Evolutionary conservation across 2,888 invertebrate genomes (phyloP), one percentile per base, ranked within the genome.

Genomic region (Ophion ventricosus): DNA sequence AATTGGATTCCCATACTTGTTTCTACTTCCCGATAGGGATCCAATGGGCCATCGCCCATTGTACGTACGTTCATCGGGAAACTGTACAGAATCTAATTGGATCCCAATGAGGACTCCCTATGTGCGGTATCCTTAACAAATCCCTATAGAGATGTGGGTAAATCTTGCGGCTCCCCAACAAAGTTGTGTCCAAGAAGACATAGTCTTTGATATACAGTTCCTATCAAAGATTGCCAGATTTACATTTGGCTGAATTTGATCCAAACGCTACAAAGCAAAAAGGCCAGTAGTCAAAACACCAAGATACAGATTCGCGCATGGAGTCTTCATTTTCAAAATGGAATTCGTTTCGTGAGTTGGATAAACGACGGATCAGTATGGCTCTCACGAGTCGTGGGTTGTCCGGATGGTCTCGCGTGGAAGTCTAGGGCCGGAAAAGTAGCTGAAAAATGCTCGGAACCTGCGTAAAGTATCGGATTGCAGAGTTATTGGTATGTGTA

Each of bases 391-490:
- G 35, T 35, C 35, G 8, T 35, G 35, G 4, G 35, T n/a, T 73
- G 23, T 26, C 25, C 11, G 11, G 11, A 23, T 59, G 8, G 8
- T 14, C 23, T 20, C 2, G 14, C n/a, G 3, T 35, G 17, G 17
- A 63, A 63, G 10, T 49, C 25, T 20, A 54, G 23, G 20, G 8
- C 23, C 17, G 49, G 23, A 64, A 64, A 54, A 35, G 25, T n/a
- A 54, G 40, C 35, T 75, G 14, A 29, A 40, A 76, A 66, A 56
- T 66, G 26, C 11, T 17, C 14, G 14, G n/a, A 67, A 54, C 20
- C n/a, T 11, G 40, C 7, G 49, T 10, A 63, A 61, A 67, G 79
- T 56, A n/a, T 84, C 83, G 20, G 61, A 74, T 83, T 80, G 73
- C 83, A 57, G 43, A 11, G 23, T 26, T 75, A 63, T 75, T 29